phyloP scores from a whole-genome alignment of 2,113 vertebrate genomes.

The Spermophilus dauricus region DNA sequence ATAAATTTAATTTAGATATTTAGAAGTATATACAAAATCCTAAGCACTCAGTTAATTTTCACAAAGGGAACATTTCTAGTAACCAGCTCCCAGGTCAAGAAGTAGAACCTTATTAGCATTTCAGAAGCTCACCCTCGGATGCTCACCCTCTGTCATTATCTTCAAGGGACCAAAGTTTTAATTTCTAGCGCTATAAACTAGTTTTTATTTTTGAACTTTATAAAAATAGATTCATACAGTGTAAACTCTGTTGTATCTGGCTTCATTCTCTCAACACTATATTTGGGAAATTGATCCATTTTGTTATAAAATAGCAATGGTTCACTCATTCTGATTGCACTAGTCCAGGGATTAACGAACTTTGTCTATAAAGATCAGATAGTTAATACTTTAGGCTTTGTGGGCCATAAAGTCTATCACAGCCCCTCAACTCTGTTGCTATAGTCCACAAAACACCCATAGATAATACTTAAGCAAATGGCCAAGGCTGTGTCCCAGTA shows the following conservation, averaged over 20 bases:
- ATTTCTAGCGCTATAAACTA: neutral
- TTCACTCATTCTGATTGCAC: neutral
- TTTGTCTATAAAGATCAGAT: neutral
- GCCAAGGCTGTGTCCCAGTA: neutral
- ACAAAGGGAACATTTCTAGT: neutral
- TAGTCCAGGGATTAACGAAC: neutral
- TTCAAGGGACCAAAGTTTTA: neutral
- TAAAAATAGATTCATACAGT: neutral
- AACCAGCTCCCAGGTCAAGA: conserved; percentile 23
- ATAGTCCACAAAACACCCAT: neutral
- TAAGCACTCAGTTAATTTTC: neutral
- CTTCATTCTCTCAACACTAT: neutral
- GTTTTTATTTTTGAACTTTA: conserved; percentile 21
- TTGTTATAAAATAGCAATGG: neutral
- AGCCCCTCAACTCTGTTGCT: neutral
- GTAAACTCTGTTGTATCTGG: neutral
- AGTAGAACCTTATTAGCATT: neutral
- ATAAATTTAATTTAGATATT: neutral
- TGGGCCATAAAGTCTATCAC: neutral
- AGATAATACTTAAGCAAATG: neutral
- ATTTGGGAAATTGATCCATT: neutral
- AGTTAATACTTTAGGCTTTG: conserved; percentile 39
- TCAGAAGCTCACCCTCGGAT: neutral
- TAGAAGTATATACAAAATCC: neutral
- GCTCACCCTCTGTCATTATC: neutral